Percentiles rank a stretch among this genome's conserved stretches.
Conservation (phyloP, 2,888 invertebrate genomes). For the Lithophane socia region DNA sequence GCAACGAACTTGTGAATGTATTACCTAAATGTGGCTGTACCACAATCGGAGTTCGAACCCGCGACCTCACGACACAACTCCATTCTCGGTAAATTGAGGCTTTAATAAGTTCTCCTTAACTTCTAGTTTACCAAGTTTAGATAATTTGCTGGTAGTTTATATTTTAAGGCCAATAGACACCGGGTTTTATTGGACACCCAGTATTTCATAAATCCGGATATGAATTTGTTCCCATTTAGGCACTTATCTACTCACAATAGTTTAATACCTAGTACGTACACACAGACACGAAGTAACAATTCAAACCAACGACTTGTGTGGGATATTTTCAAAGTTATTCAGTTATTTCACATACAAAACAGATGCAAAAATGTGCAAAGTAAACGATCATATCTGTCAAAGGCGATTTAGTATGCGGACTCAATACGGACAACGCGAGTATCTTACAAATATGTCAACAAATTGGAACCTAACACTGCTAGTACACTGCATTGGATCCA, state of each 20-base stretch:
- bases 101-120: slow-evolving; percentile 63
- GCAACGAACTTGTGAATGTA: slow-evolving; percentile 56
- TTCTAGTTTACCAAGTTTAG: slow-evolving; percentile 52
- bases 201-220: slow-evolving; percentile 43
- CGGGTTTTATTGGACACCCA: slow-evolving; percentile 31
- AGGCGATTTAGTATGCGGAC: slow-evolving; percentile 35
- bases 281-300: not conserved
- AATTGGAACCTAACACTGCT: slow-evolving; percentile 17
- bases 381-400: slow-evolving; percentile 51
- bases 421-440: slow-evolving; percentile 22
- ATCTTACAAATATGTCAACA: slow-evolving; percentile 31
- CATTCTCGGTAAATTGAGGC: slow-evolving; percentile 64
- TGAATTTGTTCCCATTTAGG: slow-evolving; percentile 20
- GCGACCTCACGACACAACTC: slow-evolving; percentile 68
- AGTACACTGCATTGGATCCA: not conserved
- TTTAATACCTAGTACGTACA: not conserved
- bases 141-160: slow-evolving; percentile 57
- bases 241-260: slow-evolving; percentile 15
- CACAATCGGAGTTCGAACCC: slow-evolving; percentile 62
- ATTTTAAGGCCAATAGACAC: slow-evolving; percentile 49
- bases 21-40: slow-evolving; percentile 58
- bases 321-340: slow-evolving; percentile 39
- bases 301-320: slow-evolving; percentile 42
- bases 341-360: slow-evolving; percentile 21
- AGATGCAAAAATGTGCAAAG: slow-evolving; percentile 46